Base-by-base conservation (phyloP, 30 jellyfish, hydroid and myxozoan genomes). In the Hydractinia symbiolongicarpus region DNA sequence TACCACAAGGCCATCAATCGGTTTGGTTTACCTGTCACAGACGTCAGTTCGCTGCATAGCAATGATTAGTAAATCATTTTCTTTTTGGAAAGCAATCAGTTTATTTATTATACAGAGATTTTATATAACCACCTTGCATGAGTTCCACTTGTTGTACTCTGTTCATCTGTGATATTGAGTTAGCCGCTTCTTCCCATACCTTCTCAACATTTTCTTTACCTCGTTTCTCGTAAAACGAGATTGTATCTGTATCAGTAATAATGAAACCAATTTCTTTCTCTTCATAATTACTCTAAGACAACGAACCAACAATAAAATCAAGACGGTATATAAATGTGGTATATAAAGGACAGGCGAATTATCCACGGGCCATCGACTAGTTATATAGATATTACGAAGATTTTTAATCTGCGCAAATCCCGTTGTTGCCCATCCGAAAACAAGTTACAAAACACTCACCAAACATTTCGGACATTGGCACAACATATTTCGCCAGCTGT, bases 141-240 rank as follows among this genome's bases (percentile, higher is more conserved):
- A 84, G 90, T 79, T 91, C 98, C 20, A 91, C 95, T 84, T 91
- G 96, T 17, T 87, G 94, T 3, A 87, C 87, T 20, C 91, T 88
- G 67, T 83, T 82, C 98, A 91, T 86, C 8, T 83, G 21, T 7
- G 86, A 66, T n/a, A 91, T 67, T 4, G 95, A 88, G n/a, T 73
- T 49, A 6, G 96, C 98, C 57, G 89, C 71, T 14, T 87, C 95
- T 50, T 86, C 82, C 53, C 88, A 55, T 11, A 83, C 21, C 57
- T 86, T 61, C 11, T 68, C 79, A 8, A 76, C 86, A 6, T 58
- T 91, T 55, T 55, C 83, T 74, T 81, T 87, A 10, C 96, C 96
- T 79, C 78, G 86, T 61, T 84, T 75, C 79, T 91, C 98, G 73
- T 91, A 91, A 8, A 52, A 89, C 52, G 64, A 49, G 7, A 91